Percentiles rank a stretch among this genome's conserved stretches.
These are phyloP conservation scores for Petromus typicus DNA, from an alignment of 2,113 vertebrate species.

Conservation along the genomic window DNA sequence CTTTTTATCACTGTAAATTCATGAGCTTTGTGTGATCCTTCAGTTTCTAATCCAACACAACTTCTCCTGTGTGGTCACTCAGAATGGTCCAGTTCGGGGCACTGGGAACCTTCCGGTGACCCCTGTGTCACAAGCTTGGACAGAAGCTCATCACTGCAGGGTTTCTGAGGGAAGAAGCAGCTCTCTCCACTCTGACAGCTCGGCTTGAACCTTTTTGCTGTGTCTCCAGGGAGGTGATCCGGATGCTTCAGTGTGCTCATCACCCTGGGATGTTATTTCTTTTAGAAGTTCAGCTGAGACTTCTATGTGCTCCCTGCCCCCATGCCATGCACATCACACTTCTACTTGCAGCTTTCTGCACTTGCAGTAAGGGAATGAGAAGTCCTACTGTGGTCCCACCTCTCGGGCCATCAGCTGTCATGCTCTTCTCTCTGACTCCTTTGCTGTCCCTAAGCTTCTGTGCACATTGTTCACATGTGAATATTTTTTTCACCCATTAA, in stretches of 20 bases:
- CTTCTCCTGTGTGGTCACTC: neutral
- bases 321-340: neutral
- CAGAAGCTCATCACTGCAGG: neutral
- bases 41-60: neutral
- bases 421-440: neutral
- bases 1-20: neutral
- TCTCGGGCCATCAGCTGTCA: neutral
- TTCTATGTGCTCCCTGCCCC: neutral
- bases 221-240: neutral
- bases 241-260: neutral
- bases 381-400: neutral
- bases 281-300: neutral
- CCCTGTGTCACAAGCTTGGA: neutral
- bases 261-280: neutral
- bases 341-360: neutral
- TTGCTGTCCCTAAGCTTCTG: neutral
- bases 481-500: neutral
- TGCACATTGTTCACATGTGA: neutral
- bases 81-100: neutral
- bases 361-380: neutral
- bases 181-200: neutral
- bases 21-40: neutral
- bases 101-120: neutral
- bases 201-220: neutral
- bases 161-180: neutral